Percentiles rank a stretch among this genome's conserved stretches.
Evolutionary conservation across 1,140 invertebrate genomes (phyloP).

Genomic region (Lepidurus apus): DNA sequence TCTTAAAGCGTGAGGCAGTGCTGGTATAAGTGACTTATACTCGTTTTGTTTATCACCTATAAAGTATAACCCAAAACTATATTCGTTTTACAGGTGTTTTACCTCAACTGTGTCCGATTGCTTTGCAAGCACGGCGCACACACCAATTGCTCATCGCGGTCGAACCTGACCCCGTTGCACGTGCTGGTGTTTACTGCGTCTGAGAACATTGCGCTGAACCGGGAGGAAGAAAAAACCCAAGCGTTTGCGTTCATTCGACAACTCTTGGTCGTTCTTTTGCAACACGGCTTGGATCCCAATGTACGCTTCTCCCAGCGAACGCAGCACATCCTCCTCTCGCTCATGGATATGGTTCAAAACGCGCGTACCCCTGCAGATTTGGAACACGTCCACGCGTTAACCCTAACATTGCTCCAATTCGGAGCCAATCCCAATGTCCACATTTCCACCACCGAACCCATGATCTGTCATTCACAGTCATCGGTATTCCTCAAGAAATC

Average conservation of each 20-base stretch:
- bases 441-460: constrained; percentile 41
- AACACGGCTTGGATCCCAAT: constrained; percentile 63
- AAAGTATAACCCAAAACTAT: too few relatives aligned
- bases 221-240: constrained; percentile 54
- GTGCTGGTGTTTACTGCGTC: constrained; percentile 66
- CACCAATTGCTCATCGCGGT: constrained; percentile 63
- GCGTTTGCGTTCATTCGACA: constrained; percentile 49
- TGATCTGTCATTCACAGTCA: constrained; percentile 49
- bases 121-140: constrained; percentile 61
- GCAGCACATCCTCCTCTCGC: constrained; percentile 60
- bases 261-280: constrained; percentile 59
- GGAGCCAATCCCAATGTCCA: constrained; percentile 46
- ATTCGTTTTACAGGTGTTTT: constrained; percentile 53
- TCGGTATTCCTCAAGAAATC: constrained; percentile 57
- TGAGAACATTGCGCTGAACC: constrained; percentile 63
- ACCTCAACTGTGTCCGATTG: constrained; percentile 65
- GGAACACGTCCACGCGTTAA: constrained; percentile 62
- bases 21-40: too few relatives aligned
- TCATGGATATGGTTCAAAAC: constrained; percentile 64
- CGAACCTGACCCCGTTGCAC: constrained; percentile 63
- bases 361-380: constrained; percentile 58
- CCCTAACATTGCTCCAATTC: constrained; percentile 57
- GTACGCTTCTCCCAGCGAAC: constrained; percentile 49
- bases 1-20: background rate
- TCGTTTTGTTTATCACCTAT: too few relatives aligned